Evolutionary conservation across 2,888 invertebrate genomes (phyloP), one percentile per base, ranked within the genome.

Genomic region (Clostera curtula): DNA sequence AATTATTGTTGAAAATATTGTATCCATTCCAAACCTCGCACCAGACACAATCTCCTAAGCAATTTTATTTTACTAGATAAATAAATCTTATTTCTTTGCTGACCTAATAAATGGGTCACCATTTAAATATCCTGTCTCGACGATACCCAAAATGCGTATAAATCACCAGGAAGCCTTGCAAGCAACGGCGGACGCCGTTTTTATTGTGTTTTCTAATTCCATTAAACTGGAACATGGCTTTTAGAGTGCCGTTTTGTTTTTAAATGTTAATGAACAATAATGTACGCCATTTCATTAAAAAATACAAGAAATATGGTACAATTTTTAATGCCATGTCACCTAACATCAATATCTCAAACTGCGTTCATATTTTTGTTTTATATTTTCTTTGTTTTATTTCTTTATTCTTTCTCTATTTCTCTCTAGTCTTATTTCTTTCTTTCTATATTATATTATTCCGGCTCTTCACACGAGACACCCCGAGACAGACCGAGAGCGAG

Each of bases 141-240:
- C 52, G 37, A 60, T 62, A 56, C 62, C 57, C 56, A 47, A 57
- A 61, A 57, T 50, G 57, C 54, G 53, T 58, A 66, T 68, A 67
- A 66, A 68, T 67, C 68, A 65, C 53, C 35, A 27, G 36, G 49
- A 57, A 57, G 56, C 58, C 64, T 58, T 56, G 58, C 48, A 53
- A 34, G 36, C 43, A 33, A 43, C 43, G 46, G 48, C 34, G 47
- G 48, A 46, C 41, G 56, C 43, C 46, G 52, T 51, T 59, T 61
- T 64, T 59, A 60, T 56, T 56, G 52, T 54, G 42, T 45, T 43
- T n/a, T 43, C 41, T 49, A 49, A 50, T 50, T 49, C 31, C 36
- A 44, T 37, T 48, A 49, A 44, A 41, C 34, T 34, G 34, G 20
- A 40, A 44, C 32, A 33, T 36, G 32, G 39, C 41, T 43, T 38